Base-by-base conservation (phyloP, 2,113 vertebrate species). In the Ochotona princeps region DNA sequence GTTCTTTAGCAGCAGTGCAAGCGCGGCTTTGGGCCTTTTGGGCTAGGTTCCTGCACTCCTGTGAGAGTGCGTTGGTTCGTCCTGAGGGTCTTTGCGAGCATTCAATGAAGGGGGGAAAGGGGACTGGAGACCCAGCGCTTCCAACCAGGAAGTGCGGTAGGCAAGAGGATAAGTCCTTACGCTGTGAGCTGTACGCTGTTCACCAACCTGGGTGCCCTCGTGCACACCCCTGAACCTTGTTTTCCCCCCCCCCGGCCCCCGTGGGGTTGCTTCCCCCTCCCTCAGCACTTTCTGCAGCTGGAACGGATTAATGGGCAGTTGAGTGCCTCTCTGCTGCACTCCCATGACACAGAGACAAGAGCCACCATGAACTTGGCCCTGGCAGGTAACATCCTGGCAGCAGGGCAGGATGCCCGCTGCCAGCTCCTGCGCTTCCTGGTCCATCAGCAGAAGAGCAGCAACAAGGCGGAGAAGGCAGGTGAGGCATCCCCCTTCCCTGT, bases 291-390 rank as follows among this genome's bases (percentile, higher is more conserved):
- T 97, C 97, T 99, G 96, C 98, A 98, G 86, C 96, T 99, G 76
- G 98, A 99, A 96, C 97, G 97, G 96, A 96, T 98, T 15, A 98
- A 97, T 17, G 98, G 98, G 1, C 97, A 94, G 94, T 98, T 99
- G 95, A 98, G 98, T 21, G 98, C 99, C 88, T 99, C 98, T 10
- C 98, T 99, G 86, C 96, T 99, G 72, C 98, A 99, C 96, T 98
- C 98, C 28, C 98, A 99, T 80, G 99, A 99, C 90, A 99, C 99
- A 0, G 98, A 98, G 66, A 98, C 98, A 0, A 98, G 98, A 3
- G 99, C 99, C 92, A 99, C 98, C 87, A 99, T 99, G 99, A 99
- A 98, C 97, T 97, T 99, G 98, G 99, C 99, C 0, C 81, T 99
- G 78, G 98, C 98, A 1, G 97, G 98, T 13, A 98, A 98, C 49